Evolutionary conservation across 2,797 vertebrate species (phyloP).

Genomic region (Enteromius afrohamiltoni): DNA sequence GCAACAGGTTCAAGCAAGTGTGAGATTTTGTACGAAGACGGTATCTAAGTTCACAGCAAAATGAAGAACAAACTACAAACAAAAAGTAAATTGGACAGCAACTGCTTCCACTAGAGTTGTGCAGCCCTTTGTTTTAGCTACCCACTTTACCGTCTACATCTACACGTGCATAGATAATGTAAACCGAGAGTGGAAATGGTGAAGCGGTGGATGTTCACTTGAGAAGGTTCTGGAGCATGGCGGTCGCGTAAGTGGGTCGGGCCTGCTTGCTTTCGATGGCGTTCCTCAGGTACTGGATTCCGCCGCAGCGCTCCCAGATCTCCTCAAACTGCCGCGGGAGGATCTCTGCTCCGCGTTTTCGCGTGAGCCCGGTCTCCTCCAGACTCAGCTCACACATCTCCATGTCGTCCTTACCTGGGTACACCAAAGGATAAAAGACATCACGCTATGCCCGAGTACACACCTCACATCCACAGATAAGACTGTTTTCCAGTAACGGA

Average conservation of each 20-base stretch:
- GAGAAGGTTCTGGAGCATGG: slow-evolving; percentile 94
- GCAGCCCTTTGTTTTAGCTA: slow-evolving; percentile 60
- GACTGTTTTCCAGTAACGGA: not conserved
- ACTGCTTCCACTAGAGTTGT: slow-evolving; percentile 31
- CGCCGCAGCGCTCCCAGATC: slow-evolving; percentile 97
- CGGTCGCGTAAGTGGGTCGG: slow-evolving; percentile 93
- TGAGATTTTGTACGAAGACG: slow-evolving; percentile 47
- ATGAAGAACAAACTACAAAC: slow-evolving; percentile 52
- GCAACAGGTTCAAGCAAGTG: slow-evolving; percentile 35
- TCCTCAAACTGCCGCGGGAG: slow-evolving; percentile 95
- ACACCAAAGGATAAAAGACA: slow-evolving; percentile 13
- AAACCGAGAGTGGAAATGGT: not conserved
- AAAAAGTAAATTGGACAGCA: slow-evolving; percentile 31
- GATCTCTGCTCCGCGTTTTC: slow-evolving; percentile 96
- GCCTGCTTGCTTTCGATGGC: slow-evolving; percentile 96
- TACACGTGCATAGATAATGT: slow-evolving; percentile 34
- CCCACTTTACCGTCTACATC: slow-evolving; percentile 29
- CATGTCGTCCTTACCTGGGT: slow-evolving; percentile 95
- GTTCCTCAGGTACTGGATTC: slow-evolving; percentile 93
- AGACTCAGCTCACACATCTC: slow-evolving; percentile 99
- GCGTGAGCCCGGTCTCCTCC: slow-evolving; percentile 95
- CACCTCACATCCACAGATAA: not conserved
- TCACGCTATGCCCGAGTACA: not conserved
- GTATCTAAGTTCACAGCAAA: slow-evolving; percentile 58
- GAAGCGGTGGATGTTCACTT: slow-evolving; percentile 75